Percentiles rank a stretch among this genome's conserved stretches.
Evolutionary conservation across 2,888 invertebrate genomes (phyloP).

Genomic region (Synanthedon formicaeformis): DNA sequence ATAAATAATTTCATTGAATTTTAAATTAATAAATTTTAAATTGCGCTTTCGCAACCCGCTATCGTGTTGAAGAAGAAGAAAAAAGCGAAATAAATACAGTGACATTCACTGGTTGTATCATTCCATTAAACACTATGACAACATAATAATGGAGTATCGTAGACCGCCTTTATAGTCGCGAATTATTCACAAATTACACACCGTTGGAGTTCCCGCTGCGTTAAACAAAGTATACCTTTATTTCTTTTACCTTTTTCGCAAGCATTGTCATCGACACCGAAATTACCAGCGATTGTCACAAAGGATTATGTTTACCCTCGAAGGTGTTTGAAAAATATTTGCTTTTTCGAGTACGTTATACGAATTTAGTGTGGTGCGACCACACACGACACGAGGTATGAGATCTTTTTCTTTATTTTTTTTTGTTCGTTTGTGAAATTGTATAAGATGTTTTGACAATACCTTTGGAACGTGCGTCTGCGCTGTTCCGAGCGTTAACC

Average conservation of each 20-base stretch:
- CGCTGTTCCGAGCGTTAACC: constrained; percentile 56
- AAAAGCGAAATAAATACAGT: constrained; percentile 14
- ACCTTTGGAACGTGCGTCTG: constrained; percentile 51
- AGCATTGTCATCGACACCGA: constrained; percentile 59
- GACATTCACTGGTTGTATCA: constrained; percentile 19
- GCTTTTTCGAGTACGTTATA: constrained; percentile 58
- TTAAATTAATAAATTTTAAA: too few relatives aligned
- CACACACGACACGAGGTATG: constrained; percentile 43
- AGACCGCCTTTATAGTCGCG: constrained; percentile 31
- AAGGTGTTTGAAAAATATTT: constrained; percentile 69
- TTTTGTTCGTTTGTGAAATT: constrained; percentile 44
- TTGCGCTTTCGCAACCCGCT: neutral
- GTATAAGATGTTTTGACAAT: constrained; percentile 68
- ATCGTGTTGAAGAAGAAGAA: constrained; percentile 3
- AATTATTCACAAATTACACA: constrained; percentile 62
- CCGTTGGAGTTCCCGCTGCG: constrained; percentile 49
- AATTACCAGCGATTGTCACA: constrained; percentile 56
- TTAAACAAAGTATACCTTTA: constrained; percentile 38
- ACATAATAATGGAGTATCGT: constrained; percentile 43
- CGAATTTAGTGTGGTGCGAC: constrained; percentile 37
- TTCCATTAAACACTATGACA: constrained; percentile 44
- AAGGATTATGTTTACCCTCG: constrained; percentile 47
- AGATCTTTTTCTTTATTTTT: constrained; percentile 20
- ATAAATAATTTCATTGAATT: too few relatives aligned
- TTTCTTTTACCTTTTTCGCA: constrained; percentile 26